Conservation (phyloP, 35 echinoderm and acorn worm species). For the Amphiura filiformis region DNA sequence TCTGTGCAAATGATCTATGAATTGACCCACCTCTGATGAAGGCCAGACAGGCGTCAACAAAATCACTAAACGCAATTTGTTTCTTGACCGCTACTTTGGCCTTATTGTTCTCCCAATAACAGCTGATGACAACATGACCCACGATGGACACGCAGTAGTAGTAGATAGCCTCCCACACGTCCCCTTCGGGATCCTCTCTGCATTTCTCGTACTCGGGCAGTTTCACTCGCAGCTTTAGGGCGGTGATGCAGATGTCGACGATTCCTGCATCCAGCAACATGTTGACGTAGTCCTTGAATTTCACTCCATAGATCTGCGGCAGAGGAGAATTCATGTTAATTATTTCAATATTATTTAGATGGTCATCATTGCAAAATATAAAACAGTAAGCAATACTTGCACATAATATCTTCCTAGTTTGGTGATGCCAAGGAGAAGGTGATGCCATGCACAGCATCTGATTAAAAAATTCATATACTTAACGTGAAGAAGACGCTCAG, state of each 20-base stretch:
- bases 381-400: too few relatives aligned
- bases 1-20: too few relatives aligned
- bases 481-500: too few relatives aligned
- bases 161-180: slow-evolving; percentile 56
- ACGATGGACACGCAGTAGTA: slow-evolving; percentile 49
- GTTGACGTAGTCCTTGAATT: slow-evolving; percentile 19
- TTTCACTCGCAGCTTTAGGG: slow-evolving; percentile 21
- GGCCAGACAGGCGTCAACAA: slow-evolving; percentile 32
- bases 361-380: too few relatives aligned
- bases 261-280: slow-evolving; percentile 34
- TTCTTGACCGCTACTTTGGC: slow-evolving; percentile 20
- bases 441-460: too few relatives aligned
- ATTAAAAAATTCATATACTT: too few relatives aligned
- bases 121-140: slow-evolving; percentile 42
- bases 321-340: too few relatives aligned
- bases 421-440: too few relatives aligned
- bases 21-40: slow-evolving; percentile 50
- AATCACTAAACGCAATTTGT: slow-evolving; percentile 16
- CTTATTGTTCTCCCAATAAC: slow-evolving; percentile 51
- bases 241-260: slow-evolving; percentile 14
- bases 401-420: too few relatives aligned
- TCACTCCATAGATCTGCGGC: background rate
- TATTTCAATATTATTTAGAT: too few relatives aligned
- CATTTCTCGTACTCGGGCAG: slow-evolving; percentile 14
- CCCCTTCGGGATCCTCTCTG: background rate